Percentiles rank a stretch among this genome's conserved stretches.
phyloP scores from a whole-genome alignment of 2,888 invertebrate genomes.

The Parapristionchus giblindavisi region DNA sequence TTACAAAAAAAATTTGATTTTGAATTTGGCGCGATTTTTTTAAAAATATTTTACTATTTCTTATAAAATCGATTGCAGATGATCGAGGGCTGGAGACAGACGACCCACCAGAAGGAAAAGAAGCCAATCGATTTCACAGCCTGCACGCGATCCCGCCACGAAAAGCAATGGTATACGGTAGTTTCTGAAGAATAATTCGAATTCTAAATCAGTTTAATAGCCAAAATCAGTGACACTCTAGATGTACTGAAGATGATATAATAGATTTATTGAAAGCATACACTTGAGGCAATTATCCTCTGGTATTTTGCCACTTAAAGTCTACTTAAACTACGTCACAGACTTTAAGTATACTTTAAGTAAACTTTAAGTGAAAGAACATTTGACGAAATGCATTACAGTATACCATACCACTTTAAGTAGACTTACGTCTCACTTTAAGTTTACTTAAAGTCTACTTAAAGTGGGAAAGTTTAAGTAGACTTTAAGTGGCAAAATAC shows the following conservation, averaged over 20 bases:
- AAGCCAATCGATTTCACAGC: conserved; percentile 58
- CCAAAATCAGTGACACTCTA: too few species aligned
- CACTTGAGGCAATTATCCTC: not conserved
- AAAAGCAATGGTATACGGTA: conserved; percentile 59
- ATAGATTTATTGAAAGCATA: not conserved
- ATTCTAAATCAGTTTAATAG: not conserved
- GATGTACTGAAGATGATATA: too few species aligned
- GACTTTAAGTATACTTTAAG: not conserved
- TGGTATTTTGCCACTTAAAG: not conserved
- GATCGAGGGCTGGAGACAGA: conserved; percentile 59
- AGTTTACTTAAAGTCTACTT: too few species aligned
- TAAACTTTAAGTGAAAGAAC: too few species aligned
- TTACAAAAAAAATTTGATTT: not conserved
- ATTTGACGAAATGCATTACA: too few species aligned
- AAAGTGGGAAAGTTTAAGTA: too few species aligned
- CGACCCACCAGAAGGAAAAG: conserved; percentile 47
- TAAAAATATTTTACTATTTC: not conserved
- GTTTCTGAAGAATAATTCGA: not conserved
- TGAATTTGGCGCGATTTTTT: not conserved
- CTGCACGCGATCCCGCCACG: conserved; percentile 64
- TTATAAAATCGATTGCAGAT: conserved; percentile 48
- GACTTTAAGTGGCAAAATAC: too few species aligned
- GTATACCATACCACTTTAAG: too few species aligned
- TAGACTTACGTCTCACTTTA: too few species aligned
- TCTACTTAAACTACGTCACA: not conserved